Conservation (phyloP, 1,140 invertebrate species). For the Danaus plexippus region DNA sequence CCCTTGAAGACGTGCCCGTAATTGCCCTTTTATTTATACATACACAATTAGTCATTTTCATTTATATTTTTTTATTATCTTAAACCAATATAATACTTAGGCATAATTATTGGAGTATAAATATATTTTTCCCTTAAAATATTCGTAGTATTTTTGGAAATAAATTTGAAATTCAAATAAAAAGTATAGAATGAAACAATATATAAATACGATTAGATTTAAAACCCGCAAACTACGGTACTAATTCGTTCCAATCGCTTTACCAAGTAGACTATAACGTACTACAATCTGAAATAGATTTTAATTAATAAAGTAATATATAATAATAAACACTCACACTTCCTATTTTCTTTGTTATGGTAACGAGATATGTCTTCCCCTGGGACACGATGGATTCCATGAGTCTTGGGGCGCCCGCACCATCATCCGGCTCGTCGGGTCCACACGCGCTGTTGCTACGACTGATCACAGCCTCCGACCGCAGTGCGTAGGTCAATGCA, state of each 20-base stretch:
- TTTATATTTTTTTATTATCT: not conserved
- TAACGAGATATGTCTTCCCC: constrained; percentile 57
- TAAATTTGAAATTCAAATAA: too few species aligned
- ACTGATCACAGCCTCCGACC: constrained; percentile 18
- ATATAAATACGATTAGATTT: too few species aligned
- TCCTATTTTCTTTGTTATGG: constrained; percentile 54
- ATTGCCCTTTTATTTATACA: constrained; percentile 35
- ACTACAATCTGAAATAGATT: not conserved
- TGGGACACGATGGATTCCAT: constrained; percentile 60
- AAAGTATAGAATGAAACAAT: too few species aligned
- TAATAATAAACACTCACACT: constrained; percentile 39
- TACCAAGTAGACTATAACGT: too few species aligned
- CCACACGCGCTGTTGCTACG: constrained; percentile 20
- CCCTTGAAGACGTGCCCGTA: constrained; percentile 62
- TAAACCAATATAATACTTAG: too few species aligned
- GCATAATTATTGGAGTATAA: too few species aligned
- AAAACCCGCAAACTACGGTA: too few species aligned
- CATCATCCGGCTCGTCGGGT: constrained; percentile 26
- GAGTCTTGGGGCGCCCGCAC: constrained; percentile 36
- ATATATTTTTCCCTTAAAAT: too few species aligned
- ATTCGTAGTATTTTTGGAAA: too few species aligned
- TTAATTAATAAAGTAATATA: not conserved
- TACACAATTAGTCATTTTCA: not conserved
- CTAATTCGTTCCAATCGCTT: too few species aligned
- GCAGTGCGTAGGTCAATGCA: constrained; percentile 38